phyloP scores from a whole-genome alignment of 2,113 vertebrate genomes.

The Cygnus atratus region DNA sequence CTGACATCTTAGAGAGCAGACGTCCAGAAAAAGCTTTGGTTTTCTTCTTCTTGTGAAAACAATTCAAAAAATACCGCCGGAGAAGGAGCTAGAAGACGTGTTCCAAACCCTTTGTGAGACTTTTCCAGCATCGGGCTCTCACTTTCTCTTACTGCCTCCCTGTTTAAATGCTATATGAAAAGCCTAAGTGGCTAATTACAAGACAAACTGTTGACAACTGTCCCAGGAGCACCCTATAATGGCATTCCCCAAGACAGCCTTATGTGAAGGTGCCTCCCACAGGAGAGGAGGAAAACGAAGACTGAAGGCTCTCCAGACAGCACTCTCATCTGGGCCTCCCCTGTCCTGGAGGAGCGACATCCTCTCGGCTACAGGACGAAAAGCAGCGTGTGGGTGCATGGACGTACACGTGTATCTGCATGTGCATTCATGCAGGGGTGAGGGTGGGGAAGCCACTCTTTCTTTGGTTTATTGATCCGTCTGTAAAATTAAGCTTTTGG shows the following conservation, averaged over 20 bases:
- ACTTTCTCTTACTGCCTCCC: neutral
- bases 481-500: neutral
- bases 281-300: neutral
- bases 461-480: neutral
- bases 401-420: neutral
- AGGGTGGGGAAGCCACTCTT: neutral
- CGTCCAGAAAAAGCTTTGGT: neutral
- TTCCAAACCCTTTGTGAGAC: neutral
- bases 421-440: neutral
- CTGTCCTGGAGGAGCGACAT: neutral
- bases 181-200: neutral
- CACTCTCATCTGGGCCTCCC: neutral
- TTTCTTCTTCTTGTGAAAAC: neutral
- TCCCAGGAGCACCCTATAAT: neutral
- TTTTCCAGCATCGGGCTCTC: neutral
- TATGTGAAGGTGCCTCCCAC: neutral
- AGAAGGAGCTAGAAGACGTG: neutral
- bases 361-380: neutral
- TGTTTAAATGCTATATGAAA: neutral
- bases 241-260: neutral
- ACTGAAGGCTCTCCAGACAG: neutral
- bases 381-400: rapidly evolving
- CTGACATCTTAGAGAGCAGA: neutral
- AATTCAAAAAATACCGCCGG: neutral
- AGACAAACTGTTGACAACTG: neutral